Conservation (phyloP, 2,888 invertebrate species). For the Plebejus melissa region DNA sequence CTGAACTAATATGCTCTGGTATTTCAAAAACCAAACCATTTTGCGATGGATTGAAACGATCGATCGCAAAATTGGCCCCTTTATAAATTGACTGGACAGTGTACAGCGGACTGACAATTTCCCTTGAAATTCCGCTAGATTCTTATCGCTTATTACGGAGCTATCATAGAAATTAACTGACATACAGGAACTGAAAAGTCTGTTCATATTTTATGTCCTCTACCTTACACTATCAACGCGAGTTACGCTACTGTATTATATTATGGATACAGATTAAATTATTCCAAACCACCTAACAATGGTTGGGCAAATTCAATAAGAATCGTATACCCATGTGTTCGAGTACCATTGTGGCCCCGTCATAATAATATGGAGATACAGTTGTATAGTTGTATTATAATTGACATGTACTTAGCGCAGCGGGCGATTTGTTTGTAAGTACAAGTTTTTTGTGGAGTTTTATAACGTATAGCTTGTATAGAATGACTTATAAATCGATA, state of each 20-base stretch:
- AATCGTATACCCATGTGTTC: slow-evolving; percentile 72
- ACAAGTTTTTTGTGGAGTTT: background rate
- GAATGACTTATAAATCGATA: background rate
- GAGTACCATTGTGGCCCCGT: slow-evolving; percentile 58
- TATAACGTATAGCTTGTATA: background rate
- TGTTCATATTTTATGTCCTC: too few relatives aligned
- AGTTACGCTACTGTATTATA: background rate
- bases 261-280: slow-evolving; percentile 19
- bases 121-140: too few relatives aligned
- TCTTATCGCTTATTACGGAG: too few relatives aligned
- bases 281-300: slow-evolving; percentile 35
- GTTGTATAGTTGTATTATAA: slow-evolving; percentile 55
- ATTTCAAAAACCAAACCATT: too few relatives aligned
- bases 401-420: slow-evolving; percentile 60
- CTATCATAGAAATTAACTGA: too few relatives aligned
- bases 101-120: too few relatives aligned
- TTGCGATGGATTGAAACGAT: too few relatives aligned
- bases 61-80: too few relatives aligned
- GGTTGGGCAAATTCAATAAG: slow-evolving; percentile 66
- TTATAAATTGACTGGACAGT: too few relatives aligned
- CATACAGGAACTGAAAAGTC: too few relatives aligned
- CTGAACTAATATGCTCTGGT: too few relatives aligned
- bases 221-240: background rate
- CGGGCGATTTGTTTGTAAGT: slow-evolving; percentile 30
- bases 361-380: slow-evolving; percentile 59